Conservation (phyloP, 1,140 invertebrate species). For the Camponotus pennsylvanicus region DNA sequence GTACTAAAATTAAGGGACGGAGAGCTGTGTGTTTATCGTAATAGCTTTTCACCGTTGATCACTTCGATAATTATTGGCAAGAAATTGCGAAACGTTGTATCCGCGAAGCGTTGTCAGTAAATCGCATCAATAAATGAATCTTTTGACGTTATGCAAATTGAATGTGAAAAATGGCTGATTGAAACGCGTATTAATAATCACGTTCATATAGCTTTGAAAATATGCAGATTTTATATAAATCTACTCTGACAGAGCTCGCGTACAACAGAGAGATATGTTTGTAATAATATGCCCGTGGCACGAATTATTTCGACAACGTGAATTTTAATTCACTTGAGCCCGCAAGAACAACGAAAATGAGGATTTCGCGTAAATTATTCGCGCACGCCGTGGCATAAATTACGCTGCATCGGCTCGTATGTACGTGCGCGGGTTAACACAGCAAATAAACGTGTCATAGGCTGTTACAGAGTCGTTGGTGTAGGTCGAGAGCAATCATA, state of each 20-base stretch:
- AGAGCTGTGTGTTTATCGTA: conserved; percentile 15
- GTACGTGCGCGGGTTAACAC: conserved; percentile 37
- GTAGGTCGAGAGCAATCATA: conserved; percentile 1
- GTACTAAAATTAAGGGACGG: conserved; percentile 40
- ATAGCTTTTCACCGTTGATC: conserved; percentile 29
- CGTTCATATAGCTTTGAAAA: not conserved
- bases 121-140: not conserved
- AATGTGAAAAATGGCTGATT: conserved; percentile 25
- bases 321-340: conserved; percentile 56
- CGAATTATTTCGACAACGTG: conserved; percentile 48
- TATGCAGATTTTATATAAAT: conserved; percentile 22
- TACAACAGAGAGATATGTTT: conserved; percentile 16
- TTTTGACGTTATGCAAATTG: not conserved
- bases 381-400: conserved; percentile 59
- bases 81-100: not conserved
- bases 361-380: conserved; percentile 64
- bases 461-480: conserved; percentile 12
- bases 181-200: conserved; percentile 7
- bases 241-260: conserved; percentile 3
- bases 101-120: not conserved
- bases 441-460: conserved; percentile 62
- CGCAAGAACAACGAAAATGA: conserved; percentile 58
- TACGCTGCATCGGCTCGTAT: conserved; percentile 40
- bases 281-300: conserved; percentile 35
- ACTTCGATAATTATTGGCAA: not conserved